Percentiles rank a stretch among this genome's conserved stretches.
Conservation (phyloP, 2,113 vertebrate genomes). For the Cricetomys ansorgei region DNA sequence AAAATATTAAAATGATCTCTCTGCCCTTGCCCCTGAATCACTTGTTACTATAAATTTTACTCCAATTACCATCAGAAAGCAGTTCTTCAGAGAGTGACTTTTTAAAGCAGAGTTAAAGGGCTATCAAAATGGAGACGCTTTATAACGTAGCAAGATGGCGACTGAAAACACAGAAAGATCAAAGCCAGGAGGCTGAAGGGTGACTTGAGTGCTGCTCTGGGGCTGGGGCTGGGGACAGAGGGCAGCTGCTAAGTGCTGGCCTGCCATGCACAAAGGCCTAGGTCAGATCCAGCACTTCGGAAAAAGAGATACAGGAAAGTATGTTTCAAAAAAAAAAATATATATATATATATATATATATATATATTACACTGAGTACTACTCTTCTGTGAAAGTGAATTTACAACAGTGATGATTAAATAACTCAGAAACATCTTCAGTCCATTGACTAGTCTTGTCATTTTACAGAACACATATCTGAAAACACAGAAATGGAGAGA, state of each 20-base stretch:
- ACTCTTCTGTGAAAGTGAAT: neutral
- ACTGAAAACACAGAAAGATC: neutral
- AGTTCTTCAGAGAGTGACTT: conserved; percentile 14
- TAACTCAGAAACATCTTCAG: neutral
- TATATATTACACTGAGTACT: neutral
- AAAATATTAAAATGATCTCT: conserved; percentile 22
- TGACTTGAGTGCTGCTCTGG: neutral
- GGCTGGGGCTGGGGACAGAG: neutral
- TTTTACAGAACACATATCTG: neutral
- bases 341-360: no score
- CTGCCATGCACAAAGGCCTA: neutral
- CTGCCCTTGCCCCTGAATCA: neutral
- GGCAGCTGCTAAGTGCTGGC: neutral
- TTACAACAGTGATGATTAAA: neutral
- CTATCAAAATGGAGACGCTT: neutral
- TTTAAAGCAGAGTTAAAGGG: conserved; percentile 9
- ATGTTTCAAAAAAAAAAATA: neutral
- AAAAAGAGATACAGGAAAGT: neutral
- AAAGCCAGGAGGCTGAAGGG: neutral
- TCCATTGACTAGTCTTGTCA: neutral
- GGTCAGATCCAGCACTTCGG: neutral
- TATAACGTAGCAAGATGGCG: neutral
- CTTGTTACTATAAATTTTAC: conserved; percentile 8
- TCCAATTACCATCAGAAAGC: conserved; percentile 34
- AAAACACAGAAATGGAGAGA: conserved; percentile 7